Evolutionary conservation across 1,140 invertebrate genomes (phyloP).

Genomic region (Panulirus ornatus): DNA sequence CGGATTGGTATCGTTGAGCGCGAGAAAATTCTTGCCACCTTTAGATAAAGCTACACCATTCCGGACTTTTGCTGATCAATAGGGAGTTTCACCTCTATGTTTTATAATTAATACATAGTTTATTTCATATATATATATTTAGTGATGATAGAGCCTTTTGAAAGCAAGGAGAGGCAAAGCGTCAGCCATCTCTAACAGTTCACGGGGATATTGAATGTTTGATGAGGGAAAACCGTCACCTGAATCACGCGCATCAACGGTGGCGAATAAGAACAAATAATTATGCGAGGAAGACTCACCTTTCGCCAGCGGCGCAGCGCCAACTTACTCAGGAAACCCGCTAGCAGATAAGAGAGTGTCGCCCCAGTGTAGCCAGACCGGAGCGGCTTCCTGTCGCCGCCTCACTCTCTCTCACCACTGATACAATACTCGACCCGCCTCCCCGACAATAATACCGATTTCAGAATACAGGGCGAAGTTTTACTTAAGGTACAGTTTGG

Average conservation of each 20-base stretch:
- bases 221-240: too few relatives aligned
- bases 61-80: background rate
- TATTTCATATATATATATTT: too few relatives aligned
- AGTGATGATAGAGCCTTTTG: too few relatives aligned
- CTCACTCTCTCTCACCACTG: background rate
- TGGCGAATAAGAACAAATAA: slow-evolving; percentile 19
- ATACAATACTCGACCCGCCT: background rate
- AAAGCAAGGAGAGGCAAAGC: too few relatives aligned
- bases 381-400: background rate
- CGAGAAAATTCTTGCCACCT: slow-evolving; percentile 54
- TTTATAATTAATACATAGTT: too few relatives aligned
- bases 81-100: background rate
- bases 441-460: background rate
- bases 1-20: slow-evolving; percentile 65
- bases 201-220: too few relatives aligned
- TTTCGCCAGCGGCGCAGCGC: background rate
- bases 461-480: background rate
- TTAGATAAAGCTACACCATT: slow-evolving; percentile 6
- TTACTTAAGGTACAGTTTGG: too few relatives aligned
- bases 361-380: slow-evolving; percentile 29
- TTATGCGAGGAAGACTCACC: slow-evolving; percentile 7
- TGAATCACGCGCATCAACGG: background rate
- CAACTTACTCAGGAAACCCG: slow-evolving; percentile 27
- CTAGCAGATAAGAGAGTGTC: slow-evolving; percentile 23
- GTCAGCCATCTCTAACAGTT: too few relatives aligned